Base-by-base conservation (phyloP, 2,113 vertebrate genomes). In the Physeter macrocephalus region DNA sequence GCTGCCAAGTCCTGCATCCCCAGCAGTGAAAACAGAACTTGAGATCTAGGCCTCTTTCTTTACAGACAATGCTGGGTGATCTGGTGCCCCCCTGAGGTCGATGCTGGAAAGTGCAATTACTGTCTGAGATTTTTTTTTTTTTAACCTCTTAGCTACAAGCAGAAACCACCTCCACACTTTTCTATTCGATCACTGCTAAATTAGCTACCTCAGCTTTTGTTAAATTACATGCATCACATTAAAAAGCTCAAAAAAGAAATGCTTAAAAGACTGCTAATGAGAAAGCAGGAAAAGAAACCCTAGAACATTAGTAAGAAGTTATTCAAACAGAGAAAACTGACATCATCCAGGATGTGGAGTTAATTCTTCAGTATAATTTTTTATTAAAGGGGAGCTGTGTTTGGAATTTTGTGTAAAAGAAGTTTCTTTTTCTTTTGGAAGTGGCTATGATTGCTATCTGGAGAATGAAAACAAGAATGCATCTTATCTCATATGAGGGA, bases 61-160 rank as follows among this genome's bases (percentile, higher is more conserved):
- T 31, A 34, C 14, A 87, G 29, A 43, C 21, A 7, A 12, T 12
- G 25, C 31, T 61, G 87, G 91, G 46, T 23, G 31, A 84, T 92
- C 87, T 97, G 93, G 83, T 74, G 97, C 93, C 98, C 69, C 92
- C 94, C 2, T 49, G 95, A 97, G 97, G 97, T 71, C 29, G 1
- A 83, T 25, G 3, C 20, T 82, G 64, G 74, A 6, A 96, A 92
- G 69, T 94, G 67, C 93, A 93, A 87, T 15, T n/a, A 17, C 64
- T 54, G 31, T 71, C 12, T 0, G 5, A 74, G 92, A 81, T 0
- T 46, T 9, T 31, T 46, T 25, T 1, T 57, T 13, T 27, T 43
- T n/a, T 43, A 3, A 81, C 49, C 83, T 93, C 84, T 86, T 29
- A 88, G 69, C n/a, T 27, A 66, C 15, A 92, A 77, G 31, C 13